Evolutionary conservation across 2,888 invertebrate species (phyloP), one percentile per base, ranked within the genome.

Genomic region (Exocentrus adspersus): DNA sequence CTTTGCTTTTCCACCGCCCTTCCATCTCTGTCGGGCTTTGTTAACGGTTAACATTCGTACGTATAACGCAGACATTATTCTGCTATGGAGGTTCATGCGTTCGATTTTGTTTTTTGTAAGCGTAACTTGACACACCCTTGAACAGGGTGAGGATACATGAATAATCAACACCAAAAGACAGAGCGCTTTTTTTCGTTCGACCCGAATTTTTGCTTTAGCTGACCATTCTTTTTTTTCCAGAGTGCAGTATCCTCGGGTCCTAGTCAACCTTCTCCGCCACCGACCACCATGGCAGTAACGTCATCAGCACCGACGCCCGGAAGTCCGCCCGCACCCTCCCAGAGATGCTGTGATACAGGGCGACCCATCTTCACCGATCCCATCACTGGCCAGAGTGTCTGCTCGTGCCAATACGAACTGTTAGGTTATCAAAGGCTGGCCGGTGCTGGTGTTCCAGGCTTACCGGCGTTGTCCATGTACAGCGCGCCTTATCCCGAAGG

Each of bases 291-390:
- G 80, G 84, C 83, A 70, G 83, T 82, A 61, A 82, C 83, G 41
- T 80, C 81, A 57, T 80, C 83, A 67, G 80, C 81, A 62, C 80
- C 80, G 63, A 77, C 86, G 81, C 52, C 82, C 86, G 74, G 84
- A 84, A 84, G 87, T 64, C 81, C 87, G 60, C 85, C 87, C 64
- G 71, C 78, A 30, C 58, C 70, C 2, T 74, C 80, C 72, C 84
- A 87, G 67, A 84, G 94, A 77, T 95, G 96, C 86, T 95, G 96
- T 86, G 95, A 96, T 86, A 94, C 95, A 72, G 95, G 95, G 72
- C 88, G 95, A 78, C 92, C 95, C 70, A 89, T 95, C 81, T 94
- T 93, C 85, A 93, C 93, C 80, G 94, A 94, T 84, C 94, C 94
- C 45, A 87, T 94, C 74, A 93, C 93, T 73, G 94, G 94, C 59